Percentiles rank a stretch among this genome's conserved stretches.
Evolutionary conservation across 2,888 invertebrate species (phyloP).

Genomic region (Glaucopsyche alexis): DNA sequence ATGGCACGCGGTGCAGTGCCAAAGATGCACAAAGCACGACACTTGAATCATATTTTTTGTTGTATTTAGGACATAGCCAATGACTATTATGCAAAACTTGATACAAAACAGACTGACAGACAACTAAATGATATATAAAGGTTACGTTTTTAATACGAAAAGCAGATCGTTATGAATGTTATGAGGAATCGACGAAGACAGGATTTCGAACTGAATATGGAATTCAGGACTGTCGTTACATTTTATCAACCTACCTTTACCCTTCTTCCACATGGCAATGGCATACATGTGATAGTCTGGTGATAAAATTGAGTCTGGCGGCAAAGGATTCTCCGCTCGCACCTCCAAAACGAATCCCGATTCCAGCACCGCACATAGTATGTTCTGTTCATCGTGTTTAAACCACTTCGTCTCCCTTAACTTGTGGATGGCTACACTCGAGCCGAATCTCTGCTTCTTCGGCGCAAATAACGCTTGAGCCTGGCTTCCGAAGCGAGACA

Average conservation of each 20-base stretch:
- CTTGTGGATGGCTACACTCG: slow-evolving; percentile 85
- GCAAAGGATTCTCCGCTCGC: slow-evolving; percentile 72
- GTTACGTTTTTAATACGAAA: no score
- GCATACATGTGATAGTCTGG: slow-evolving; percentile 83
- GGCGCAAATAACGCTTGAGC: slow-evolving; percentile 77
- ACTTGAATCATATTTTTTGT: neutral
- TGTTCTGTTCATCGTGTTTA: slow-evolving; percentile 84
- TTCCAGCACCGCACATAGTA: slow-evolving; percentile 86
- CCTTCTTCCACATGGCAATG: slow-evolving; percentile 85
- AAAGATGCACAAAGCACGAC: slow-evolving; percentile 37
- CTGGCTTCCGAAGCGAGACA: slow-evolving; percentile 78
- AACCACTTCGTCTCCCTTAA: slow-evolving; percentile 88
- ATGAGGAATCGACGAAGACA: no score
- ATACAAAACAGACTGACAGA: neutral
- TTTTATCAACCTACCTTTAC: slow-evolving; percentile 80
- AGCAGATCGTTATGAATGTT: no score
- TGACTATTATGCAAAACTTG: neutral
- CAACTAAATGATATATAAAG: no score
- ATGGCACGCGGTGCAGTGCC: slow-evolving; percentile 53
- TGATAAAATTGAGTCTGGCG: slow-evolving; percentile 67
- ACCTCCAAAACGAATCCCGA: slow-evolving; percentile 86
- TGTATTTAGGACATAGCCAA: neutral
- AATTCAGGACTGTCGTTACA: neutral
- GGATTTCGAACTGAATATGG: neutral
- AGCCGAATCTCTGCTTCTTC: slow-evolving; percentile 79